Percentiles rank a stretch among this genome's conserved stretches.
Conservation (phyloP, 2,888 invertebrate species). For the Coenonympha glycerion region DNA sequence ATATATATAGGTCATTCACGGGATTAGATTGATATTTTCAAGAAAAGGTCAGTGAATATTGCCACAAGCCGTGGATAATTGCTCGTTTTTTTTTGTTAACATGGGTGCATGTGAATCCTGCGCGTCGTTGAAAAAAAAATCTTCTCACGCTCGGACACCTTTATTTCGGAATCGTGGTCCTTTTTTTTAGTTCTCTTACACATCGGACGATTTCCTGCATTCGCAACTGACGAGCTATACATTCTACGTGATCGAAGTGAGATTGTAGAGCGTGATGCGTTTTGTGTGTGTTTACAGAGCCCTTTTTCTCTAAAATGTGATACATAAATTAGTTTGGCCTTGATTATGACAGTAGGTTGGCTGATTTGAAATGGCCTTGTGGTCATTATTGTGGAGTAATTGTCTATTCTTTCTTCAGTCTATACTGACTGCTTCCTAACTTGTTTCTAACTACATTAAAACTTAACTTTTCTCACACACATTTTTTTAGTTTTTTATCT, state of each 20-base stretch:
- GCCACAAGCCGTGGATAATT: conserved; percentile 42
- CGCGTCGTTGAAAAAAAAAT: conserved; percentile 46
- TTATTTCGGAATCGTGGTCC: conserved; percentile 38
- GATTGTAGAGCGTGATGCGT: conserved; percentile 2
- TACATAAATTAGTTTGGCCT: conserved; percentile 56
- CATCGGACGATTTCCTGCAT: conserved; percentile 55
- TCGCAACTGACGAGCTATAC: conserved; percentile 35
- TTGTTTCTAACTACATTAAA: conserved; percentile 4
- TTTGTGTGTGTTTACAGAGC: not conserved
- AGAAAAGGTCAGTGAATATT: conserved; percentile 53
- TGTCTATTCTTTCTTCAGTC: conserved; percentile 23
- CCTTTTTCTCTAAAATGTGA: conserved; percentile 30
- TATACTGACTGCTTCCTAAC: conserved; percentile 13
- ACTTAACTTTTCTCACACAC: no score
- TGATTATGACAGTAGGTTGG: conserved; percentile 58
- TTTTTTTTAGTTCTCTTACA: conserved; percentile 40
- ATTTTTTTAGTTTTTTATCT: no score
- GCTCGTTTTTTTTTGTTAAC: conserved; percentile 43
- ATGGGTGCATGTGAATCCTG: conserved; percentile 53
- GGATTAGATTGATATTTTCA: conserved; percentile 36
- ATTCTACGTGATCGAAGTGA: conserved; percentile 18
- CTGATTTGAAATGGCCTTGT: conserved; percentile 35
- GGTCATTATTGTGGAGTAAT: conserved; percentile 28
- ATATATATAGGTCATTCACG: conserved; percentile 38
- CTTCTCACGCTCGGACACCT: conserved; percentile 57